phyloP scores from a whole-genome alignment of 2,797 vertebrate genomes.

The Sebastes glaucus region DNA sequence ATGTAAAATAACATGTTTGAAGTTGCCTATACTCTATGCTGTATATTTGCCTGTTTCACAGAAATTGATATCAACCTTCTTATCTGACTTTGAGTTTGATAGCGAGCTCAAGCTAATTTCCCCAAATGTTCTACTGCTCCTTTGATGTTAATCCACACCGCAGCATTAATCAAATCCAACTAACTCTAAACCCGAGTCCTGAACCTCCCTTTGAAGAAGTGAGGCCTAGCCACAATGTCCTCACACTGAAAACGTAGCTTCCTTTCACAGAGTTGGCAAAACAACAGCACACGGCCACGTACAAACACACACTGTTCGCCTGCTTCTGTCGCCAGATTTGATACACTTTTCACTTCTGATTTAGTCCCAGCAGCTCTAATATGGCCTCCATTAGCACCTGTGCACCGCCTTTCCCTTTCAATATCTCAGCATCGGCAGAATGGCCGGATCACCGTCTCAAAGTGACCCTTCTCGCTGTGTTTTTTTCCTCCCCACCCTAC shows the following conservation, averaged over 20 bases:
- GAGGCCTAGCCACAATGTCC: background rate
- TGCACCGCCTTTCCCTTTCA: conserved; percentile 47
- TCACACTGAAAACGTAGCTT: background rate
- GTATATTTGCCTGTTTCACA: no score
- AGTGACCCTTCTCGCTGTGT: conserved; percentile 61
- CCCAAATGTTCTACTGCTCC: background rate
- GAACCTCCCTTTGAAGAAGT: background rate
- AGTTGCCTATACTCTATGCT: background rate
- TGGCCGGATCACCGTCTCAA: conserved; percentile 50
- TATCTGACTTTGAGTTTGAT: background rate
- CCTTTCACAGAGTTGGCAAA: background rate
- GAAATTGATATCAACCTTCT: background rate
- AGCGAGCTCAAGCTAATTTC: background rate
- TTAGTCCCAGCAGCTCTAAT: conserved; percentile 20
- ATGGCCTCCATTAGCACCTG: conserved; percentile 39
- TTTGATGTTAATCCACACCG: background rate
- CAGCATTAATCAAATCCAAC: background rate
- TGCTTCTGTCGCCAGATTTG: conserved; percentile 16
- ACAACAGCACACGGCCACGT: background rate
- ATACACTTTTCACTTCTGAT: conserved; percentile 52
- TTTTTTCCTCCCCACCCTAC: conserved; percentile 10
- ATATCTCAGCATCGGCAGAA: conserved; percentile 41
- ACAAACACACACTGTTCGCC: conserved; percentile 5
- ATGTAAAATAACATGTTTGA: background rate
- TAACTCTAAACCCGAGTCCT: background rate